These are phyloP conservation scores for Bolinopsis microptera DNA, from an alignment of 37 sponge, comb jelly and placozoan species.

Conservation along the genomic window DNA sequence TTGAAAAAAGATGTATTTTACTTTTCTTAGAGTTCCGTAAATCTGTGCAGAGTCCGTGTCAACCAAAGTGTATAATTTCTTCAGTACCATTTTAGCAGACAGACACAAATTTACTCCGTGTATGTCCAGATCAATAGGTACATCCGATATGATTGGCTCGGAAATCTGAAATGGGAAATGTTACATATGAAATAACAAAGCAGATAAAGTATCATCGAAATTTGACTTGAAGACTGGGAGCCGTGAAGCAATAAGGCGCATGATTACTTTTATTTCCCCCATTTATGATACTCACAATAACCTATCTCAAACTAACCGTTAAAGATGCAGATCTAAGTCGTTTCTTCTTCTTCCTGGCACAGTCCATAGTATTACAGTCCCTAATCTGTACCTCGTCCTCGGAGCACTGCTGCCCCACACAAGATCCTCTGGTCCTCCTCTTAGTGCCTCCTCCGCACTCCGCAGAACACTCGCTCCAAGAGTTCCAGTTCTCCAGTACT, in stretches of 20 bases:
- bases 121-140: neutral
- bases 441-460: slow-evolving; percentile 39
- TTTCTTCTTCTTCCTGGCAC: slow-evolving; percentile 6
- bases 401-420: neutral
- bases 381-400: slow-evolving; percentile 18
- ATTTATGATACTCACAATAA: too few relatives aligned
- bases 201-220: too few relatives aligned
- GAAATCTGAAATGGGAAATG: neutral
- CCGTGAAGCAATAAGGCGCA: neutral
- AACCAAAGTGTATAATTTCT: neutral
- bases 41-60: slow-evolving; percentile 35
- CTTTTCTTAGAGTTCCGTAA: slow-evolving; percentile 19
- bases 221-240: too few relatives aligned
- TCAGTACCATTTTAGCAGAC: neutral
- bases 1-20: too few relatives aligned
- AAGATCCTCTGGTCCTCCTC: neutral
- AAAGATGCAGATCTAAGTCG: neutral
- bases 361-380: slow-evolving; percentile 35
- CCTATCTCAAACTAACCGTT: too few relatives aligned
- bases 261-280: neutral
- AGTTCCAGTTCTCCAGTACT: neutral
- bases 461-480: slow-evolving; percentile 58
- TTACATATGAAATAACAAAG: neutral
- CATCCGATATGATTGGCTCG: neutral
- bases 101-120: neutral